These are phyloP conservation scores for Phyllopteryx taeniolatus DNA, from an alignment of 2,113 vertebrate genomes.

Conservation along the genomic window DNA sequence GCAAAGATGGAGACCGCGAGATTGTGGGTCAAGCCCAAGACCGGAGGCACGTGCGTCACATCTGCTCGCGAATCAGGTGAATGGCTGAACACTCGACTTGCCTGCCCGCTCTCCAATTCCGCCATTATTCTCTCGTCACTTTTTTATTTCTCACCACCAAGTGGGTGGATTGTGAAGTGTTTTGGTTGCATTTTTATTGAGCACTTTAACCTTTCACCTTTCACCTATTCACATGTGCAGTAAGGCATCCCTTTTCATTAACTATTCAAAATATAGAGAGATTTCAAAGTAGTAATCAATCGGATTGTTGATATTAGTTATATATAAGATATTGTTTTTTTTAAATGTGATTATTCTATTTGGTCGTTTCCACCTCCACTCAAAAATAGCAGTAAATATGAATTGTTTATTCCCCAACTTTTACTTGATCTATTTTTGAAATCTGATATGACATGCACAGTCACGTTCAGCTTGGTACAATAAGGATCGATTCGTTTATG, in stretches of 20 bases:
- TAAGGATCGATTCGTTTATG: constrained; percentile 18
- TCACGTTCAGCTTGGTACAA: not conserved
- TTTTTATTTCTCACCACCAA: not conserved
- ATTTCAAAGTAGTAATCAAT: not conserved
- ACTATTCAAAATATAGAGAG: not conserved
- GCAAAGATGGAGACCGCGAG: not conserved
- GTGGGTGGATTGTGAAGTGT: not conserved
- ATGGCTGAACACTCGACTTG: constrained; percentile 27
- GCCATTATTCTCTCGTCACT: constrained; percentile 4
- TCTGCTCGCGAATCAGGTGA: constrained; percentile 38
- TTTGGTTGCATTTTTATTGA: not conserved
- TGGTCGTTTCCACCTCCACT: not conserved
- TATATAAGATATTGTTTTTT: not conserved
- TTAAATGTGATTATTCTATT: not conserved
- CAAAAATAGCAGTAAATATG: not conserved
- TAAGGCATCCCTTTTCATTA: not conserved
- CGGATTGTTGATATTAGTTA: not conserved
- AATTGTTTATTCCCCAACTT: not conserved
- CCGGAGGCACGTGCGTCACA: constrained; percentile 28
- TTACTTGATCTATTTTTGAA: not conserved
- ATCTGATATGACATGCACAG: not conserved
- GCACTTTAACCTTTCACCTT: not conserved
- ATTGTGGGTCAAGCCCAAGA: constrained; percentile 7
- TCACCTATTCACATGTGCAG: not conserved
- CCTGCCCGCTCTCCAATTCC: constrained; percentile 18